Conservation (phyloP, 2,113 vertebrate species). For the Chlorocebus sabaeus region DNA sequence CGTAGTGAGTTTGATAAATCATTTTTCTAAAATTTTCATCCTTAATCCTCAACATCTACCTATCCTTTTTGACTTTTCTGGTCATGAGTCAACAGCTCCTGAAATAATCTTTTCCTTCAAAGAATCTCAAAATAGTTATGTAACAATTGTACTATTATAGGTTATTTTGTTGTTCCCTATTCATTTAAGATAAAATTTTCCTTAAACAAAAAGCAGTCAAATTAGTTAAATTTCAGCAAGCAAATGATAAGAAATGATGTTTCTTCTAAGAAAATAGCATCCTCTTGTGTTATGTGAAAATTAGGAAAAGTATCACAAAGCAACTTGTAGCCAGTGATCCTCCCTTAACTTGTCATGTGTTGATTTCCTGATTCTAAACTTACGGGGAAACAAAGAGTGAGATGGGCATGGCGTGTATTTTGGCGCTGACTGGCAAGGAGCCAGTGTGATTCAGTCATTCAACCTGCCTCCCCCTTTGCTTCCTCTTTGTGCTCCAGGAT, state of each 20-base stretch:
- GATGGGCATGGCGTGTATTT: neutral
- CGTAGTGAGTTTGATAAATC: neutral
- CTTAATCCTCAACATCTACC: neutral
- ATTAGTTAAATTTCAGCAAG: neutral
- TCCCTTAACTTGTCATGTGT: neutral
- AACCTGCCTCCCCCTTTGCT: neutral
- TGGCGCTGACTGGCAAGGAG: neutral
- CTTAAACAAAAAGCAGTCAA: neutral
- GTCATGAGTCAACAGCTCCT: neutral
- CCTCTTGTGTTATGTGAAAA: neutral
- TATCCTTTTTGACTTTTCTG: neutral
- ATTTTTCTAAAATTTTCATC: neutral
- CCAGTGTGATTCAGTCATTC: neutral
- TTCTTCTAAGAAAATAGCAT: neutral
- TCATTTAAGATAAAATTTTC: slow-evolving; percentile 9
- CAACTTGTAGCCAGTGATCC: neutral
- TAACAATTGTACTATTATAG: neutral
- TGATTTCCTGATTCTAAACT: neutral
- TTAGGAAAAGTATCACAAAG: neutral
- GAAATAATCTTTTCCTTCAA: neutral
- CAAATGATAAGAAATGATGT: neutral
- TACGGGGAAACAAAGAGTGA: neutral
- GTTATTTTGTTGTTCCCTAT: neutral
- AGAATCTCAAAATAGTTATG: neutral
- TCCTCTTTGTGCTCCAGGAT: neutral